Conservation (phyloP, 2,888 invertebrate genomes). For the Campoplex capitator region DNA sequence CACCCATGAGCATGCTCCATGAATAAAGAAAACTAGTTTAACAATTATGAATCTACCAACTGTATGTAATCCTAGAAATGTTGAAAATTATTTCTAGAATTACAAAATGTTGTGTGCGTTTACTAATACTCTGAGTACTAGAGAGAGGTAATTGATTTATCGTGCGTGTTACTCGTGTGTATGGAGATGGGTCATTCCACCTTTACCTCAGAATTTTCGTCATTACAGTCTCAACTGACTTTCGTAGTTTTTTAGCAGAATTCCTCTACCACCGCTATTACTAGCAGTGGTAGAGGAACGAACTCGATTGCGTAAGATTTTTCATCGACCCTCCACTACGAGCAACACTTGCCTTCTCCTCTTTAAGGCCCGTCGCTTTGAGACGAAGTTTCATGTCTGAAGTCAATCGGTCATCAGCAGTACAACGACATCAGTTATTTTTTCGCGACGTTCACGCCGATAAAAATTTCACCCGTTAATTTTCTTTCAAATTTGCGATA, state of each 20-base stretch:
- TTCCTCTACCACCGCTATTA: background rate
- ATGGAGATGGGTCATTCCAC: background rate
- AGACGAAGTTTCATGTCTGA: background rate
- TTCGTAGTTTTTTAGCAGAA: background rate
- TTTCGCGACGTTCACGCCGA: background rate
- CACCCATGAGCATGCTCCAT: too few species aligned
- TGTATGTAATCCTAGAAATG: too few species aligned
- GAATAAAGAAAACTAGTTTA: too few species aligned
- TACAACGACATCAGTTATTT: background rate
- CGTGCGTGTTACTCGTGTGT: background rate
- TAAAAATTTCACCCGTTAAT: background rate
- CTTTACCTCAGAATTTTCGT: background rate
- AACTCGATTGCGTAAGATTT: background rate
- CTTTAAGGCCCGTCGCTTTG: background rate
- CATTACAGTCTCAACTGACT: background rate
- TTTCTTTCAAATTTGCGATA: background rate
- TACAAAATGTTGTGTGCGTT: too few species aligned
- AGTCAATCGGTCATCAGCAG: constrained; percentile 19
- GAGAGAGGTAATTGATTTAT: background rate
- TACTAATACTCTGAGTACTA: background rate
- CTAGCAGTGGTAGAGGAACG: too few species aligned
- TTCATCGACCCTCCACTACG: background rate
- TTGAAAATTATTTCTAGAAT: too few species aligned
- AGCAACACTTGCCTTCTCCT: constrained; percentile 17
- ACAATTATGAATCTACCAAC: too few species aligned